A percentile compares a stretch with the other conserved stretches of the same genome.
Evolutionary conservation across 2,113 vertebrate species (phyloP).

Genomic region (Gallinago undulata): DNA sequence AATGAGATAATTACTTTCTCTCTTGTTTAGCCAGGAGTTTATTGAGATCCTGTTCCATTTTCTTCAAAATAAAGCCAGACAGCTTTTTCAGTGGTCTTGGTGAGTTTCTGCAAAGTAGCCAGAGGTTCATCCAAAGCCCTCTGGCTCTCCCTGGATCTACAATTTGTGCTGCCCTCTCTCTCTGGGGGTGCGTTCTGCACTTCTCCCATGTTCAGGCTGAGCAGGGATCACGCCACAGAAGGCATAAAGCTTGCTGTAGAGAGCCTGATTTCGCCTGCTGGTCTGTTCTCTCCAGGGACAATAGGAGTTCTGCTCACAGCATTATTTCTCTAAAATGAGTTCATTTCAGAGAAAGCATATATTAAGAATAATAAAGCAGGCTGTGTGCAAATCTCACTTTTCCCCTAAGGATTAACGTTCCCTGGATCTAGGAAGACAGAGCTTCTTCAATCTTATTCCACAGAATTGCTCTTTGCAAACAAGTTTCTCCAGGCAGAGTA

Average conservation of each 20-base stretch:
- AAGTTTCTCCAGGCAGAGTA: not conserved
- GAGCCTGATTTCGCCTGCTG: not conserved
- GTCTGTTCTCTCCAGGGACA: not conserved
- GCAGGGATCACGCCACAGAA: rapidly evolving
- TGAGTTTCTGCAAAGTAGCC: not conserved
- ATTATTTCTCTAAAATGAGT: constrained; percentile 36
- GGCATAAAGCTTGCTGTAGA: not conserved
- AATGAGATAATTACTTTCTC: not conserved
- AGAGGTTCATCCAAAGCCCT: not conserved
- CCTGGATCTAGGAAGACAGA: not conserved
- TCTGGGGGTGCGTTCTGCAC: not conserved
- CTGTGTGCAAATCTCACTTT: not conserved
- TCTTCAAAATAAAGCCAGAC: not conserved
- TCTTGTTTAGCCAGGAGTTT: not conserved
- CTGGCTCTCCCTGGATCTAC: not conserved
- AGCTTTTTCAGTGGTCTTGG: not conserved
- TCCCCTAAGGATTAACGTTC: not conserved
- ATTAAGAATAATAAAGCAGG: constrained; percentile 20
- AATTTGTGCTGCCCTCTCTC: not conserved
- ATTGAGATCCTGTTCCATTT: not conserved
- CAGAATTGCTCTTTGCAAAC: not conserved
- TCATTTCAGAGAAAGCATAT: constrained; percentile 9
- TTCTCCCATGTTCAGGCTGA: not conserved
- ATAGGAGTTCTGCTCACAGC: not conserved
- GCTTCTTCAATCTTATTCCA: not conserved